Percentiles rank a stretch among this genome's conserved stretches.
These are phyloP conservation scores for Heliconius erato DNA, from an alignment of 2,888 invertebrate genomes.

Conservation along the genomic window DNA sequence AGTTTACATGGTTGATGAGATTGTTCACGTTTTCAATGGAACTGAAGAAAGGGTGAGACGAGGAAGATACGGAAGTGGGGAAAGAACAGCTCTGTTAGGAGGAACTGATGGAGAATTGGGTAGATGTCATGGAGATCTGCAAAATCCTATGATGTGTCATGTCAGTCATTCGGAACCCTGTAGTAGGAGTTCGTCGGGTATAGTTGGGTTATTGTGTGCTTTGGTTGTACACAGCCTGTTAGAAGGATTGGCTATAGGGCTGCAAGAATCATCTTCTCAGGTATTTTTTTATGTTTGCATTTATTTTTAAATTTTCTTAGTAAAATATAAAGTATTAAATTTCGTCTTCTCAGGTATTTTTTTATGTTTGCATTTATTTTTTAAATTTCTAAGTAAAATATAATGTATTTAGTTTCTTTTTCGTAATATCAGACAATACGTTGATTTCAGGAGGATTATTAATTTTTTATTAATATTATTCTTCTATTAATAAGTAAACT, in stretches of 20 bases:
- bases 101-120: conserved; percentile 58
- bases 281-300: conserved; percentile 66
- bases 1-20: conserved; percentile 90
- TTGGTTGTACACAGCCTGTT: conserved; percentile 91
- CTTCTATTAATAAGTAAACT: no score
- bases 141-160: conserved; percentile 85
- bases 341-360: conserved; percentile 85
- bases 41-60: conserved; percentile 50
- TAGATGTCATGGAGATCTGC: conserved; percentile 69
- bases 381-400: no score
- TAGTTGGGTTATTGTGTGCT: conserved; percentile 89
- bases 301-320: no score
- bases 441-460: no score
- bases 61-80: conserved; percentile 63
- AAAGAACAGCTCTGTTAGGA: conserved; percentile 65
- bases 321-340: no score
- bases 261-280: conserved; percentile 88
- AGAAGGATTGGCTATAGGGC: conserved; percentile 93
- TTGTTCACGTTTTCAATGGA: conserved; percentile 89
- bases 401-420: no score
- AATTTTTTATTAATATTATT: no score
- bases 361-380: no score
- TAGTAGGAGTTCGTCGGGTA: conserved; percentile 86
- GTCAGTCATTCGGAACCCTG: conserved; percentile 89
- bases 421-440: no score